Evolutionary conservation across 1,140 invertebrate species (phyloP).

Genomic region (Pteromalus puparum): DNA sequence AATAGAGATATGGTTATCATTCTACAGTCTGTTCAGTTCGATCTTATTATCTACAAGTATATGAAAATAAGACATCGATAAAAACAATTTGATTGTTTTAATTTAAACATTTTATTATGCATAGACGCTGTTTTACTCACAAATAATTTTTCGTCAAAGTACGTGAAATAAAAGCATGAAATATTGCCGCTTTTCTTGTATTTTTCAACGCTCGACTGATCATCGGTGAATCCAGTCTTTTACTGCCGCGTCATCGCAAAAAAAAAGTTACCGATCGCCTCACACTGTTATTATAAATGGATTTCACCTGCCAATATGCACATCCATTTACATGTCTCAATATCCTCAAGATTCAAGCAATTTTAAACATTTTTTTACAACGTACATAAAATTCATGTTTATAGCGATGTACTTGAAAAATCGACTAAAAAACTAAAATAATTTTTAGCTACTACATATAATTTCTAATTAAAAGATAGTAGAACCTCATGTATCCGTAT

Average conservation of each 20-base stretch:
- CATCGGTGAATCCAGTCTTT: neutral
- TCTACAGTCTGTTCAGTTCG: too few species aligned
- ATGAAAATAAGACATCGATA: too few species aligned
- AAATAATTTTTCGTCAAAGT: conserved; percentile 26
- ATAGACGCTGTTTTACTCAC: neutral
- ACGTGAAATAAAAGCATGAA: neutral
- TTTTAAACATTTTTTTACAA: neutral
- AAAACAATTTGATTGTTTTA: neutral
- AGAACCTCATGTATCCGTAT: too few species aligned
- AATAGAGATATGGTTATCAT: neutral
- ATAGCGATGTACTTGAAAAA: too few species aligned
- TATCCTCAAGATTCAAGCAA: too few species aligned
- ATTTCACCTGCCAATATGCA: neutral
- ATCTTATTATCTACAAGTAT: neutral
- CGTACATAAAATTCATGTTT: neutral
- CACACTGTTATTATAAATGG: neutral
- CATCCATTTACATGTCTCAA: neutral
- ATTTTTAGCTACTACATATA: too few species aligned
- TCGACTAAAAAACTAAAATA: too few species aligned
- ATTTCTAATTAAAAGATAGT: too few species aligned
- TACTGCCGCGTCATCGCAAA: neutral
- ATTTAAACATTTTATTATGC: too few species aligned
- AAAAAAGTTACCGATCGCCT: neutral
- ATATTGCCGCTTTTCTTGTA: conserved; percentile 17
- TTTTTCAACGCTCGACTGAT: conserved; percentile 11